These are phyloP conservation scores for Platyscelio sp. DNA, from an alignment of 2,888 invertebrate genomes.

Conservation along the genomic window DNA sequence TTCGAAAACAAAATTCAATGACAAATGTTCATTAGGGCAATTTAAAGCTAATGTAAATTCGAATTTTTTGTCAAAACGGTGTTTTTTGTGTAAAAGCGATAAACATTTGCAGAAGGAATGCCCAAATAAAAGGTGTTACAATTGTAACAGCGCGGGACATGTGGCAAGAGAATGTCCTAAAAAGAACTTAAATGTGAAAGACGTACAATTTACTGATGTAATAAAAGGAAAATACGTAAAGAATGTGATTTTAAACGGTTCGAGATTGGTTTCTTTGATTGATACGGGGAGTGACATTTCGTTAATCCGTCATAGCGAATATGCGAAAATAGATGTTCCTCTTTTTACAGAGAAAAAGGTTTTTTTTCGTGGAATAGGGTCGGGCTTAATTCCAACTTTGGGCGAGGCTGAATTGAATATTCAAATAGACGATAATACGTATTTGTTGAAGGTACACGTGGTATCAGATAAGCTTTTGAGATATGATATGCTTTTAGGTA, in stretches of 20 bases:
- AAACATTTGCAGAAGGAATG: constrained; percentile 36
- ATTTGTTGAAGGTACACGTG: constrained; percentile 41
- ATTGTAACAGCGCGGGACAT: constrained; percentile 22
- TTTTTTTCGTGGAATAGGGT: constrained; percentile 3
- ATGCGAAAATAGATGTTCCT: background rate
- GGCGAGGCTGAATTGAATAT: background rate
- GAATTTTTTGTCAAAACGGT: constrained; percentile 11
- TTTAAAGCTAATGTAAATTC: background rate
- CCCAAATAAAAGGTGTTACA: constrained; percentile 34
- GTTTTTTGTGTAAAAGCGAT: constrained; percentile 27
- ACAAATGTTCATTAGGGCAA: background rate
- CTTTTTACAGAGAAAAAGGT: background rate
- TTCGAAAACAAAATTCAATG: background rate
- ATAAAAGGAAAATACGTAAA: constrained; percentile 4
- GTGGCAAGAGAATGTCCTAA: constrained; percentile 18
- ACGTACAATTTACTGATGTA: background rate
- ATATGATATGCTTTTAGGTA: constrained; percentile 43
- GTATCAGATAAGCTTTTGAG: constrained; percentile 38
- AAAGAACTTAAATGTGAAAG: background rate
- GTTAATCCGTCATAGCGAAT: background rate
- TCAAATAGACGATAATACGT: constrained; percentile 29
- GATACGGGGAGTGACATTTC: constrained; percentile 20
- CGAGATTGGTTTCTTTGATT: background rate
- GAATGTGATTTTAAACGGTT: constrained; percentile 10
- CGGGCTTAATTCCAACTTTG: background rate